Evolutionary conservation across 2,113 vertebrate genomes (phyloP), one percentile per base, ranked within the genome.

Genomic region (Gasterosteus aculeatus): DNA sequence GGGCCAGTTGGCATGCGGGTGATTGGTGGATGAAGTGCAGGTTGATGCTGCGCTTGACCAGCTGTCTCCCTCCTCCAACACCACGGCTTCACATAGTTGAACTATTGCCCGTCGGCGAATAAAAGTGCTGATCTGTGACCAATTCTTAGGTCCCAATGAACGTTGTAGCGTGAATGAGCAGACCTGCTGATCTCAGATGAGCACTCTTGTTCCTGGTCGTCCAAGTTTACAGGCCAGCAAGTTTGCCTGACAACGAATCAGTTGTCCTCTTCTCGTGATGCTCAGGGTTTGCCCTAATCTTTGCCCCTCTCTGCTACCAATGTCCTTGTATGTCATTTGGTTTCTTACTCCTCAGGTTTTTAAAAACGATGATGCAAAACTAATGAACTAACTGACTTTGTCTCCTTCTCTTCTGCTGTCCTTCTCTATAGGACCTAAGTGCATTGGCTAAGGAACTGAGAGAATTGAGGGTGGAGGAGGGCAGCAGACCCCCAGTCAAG

Each of bases 391-490:
- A 87, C 39, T 56, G 22, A 62, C 18, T 46, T 18, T 63, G 2
- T 14, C 8, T 69, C 44, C 46, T 61, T 72, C 68, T 82, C 19
- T 33, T 84, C 10, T 35, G 75, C 31, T 85, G 26, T 81, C 39
- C 29, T 39, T 35, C 54, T 64, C 69, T 64, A 2, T 78, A 99
- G 98, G 98, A 99, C 80, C 94, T 99, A 89, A 99, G 96, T 72
- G 97, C 97, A 3, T 91, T 99, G 90, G 98, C 97, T 46, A 99
- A 98, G 93, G 98, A 99, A 87, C 85, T 99, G 76, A 90, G 97
- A 85, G 98, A 99, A 88, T 88, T 99, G 78, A 95, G 98, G 67
- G 97, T 97, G 0, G 98, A 99, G 70, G 98, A 99, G 79, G 95
- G 96, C 56, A 97, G 95, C 68, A 95, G 97, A 0, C 97, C 98